These are phyloP conservation scores for Tenrec ecaudatus DNA, from an alignment of 2,113 vertebrate genomes.

Conservation along the genomic window DNA sequence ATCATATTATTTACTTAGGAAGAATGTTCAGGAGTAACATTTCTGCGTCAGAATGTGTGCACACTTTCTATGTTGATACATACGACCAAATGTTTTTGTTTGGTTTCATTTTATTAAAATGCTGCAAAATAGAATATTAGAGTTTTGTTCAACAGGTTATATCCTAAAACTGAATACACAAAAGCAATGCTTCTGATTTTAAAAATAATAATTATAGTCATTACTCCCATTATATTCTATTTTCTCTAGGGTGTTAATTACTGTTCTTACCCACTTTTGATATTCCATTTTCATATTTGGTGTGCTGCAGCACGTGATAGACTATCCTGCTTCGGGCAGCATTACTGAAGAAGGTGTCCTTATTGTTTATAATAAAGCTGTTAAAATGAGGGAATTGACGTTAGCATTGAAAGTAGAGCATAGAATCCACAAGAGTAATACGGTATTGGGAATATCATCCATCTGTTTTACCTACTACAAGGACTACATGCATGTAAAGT, in stretches of 20 bases:
- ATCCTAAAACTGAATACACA: not conserved
- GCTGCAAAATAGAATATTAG: not conserved
- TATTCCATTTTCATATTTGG: conserved; percentile 98
- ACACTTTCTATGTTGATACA: conserved; percentile 5
- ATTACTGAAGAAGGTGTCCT: conserved; percentile 98
- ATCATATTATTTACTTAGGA: not conserved
- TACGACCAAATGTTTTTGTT: not conserved
- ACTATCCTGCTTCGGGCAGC: conserved; percentile 98
- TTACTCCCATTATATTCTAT: not conserved
- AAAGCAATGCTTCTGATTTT: not conserved
- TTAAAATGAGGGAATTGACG: conserved; percentile 61
- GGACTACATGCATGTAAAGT: not conserved
- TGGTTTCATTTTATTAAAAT: conserved; percentile 16
- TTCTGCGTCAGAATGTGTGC: not conserved
- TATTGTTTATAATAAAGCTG: conserved; percentile 98
- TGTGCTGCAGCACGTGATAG: conserved; percentile 97
- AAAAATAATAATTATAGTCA: not conserved
- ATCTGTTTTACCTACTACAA: conserved; percentile 44
- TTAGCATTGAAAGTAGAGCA: conserved; percentile 74
- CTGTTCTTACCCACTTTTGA: conserved; percentile 96
- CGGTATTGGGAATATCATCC: not conserved
- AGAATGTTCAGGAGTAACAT: not conserved
- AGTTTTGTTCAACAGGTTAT: not conserved
- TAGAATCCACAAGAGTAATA: not conserved
- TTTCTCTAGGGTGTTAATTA: not conserved